A percentile compares a stretch with the other conserved stretches of the same genome.
These are phyloP conservation scores for Girardia tigrina DNA, from an alignment of 2,888 invertebrate species.

Conservation along the genomic window DNA sequence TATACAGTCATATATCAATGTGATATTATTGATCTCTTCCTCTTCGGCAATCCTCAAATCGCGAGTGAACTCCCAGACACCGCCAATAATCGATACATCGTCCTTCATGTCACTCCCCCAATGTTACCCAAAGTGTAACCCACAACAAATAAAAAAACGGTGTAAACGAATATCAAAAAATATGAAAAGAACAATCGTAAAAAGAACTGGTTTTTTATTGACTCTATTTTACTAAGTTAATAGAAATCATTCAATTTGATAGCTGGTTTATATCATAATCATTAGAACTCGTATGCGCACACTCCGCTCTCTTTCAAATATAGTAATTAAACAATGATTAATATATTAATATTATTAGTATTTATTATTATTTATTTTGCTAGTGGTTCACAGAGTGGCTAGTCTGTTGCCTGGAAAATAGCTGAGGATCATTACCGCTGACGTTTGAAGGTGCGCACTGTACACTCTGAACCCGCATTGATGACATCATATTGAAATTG, in stretches of 20 bases:
- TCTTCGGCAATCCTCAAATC: no score
- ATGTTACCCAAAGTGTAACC: no score
- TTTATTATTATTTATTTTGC: background rate
- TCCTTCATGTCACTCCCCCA: no score
- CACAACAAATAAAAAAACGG: no score
- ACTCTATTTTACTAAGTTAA: constrained; percentile 23
- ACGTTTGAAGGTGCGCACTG: constrained; percentile 12
- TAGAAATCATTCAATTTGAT: constrained; percentile 20
- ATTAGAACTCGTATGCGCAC: constrained; percentile 11
- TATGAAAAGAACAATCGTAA: background rate
- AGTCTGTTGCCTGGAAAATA: constrained; percentile 20
- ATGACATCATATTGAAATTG: background rate
- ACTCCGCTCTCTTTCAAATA: background rate
- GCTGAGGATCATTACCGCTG: constrained; percentile 23
- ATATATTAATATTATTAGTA: background rate
- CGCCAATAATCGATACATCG: no score
- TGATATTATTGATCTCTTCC: no score
- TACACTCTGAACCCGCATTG: constrained; percentile 17
- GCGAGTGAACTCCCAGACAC: no score
- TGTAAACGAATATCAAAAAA: no score
- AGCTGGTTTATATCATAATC: constrained; percentile 12
- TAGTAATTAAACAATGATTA: constrained; percentile 12
- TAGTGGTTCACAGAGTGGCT: constrained; percentile 23
- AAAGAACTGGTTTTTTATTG: constrained; percentile 23
- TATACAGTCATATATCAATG: no score